Conservation (phyloP, 1,140 invertebrate genomes). For the Mizuhopecten yessoensis region DNA sequence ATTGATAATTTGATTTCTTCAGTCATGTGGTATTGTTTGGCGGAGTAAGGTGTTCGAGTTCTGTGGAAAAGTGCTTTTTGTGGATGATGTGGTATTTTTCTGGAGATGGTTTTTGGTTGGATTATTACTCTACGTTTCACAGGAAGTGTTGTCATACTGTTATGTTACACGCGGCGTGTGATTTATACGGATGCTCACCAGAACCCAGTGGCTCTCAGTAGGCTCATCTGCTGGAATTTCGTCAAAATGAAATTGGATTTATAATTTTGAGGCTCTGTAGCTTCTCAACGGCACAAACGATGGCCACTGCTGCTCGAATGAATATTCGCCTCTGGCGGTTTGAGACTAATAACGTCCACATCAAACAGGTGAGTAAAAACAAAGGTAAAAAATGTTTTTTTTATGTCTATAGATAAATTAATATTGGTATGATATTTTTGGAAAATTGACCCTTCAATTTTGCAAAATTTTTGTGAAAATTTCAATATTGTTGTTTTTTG, state of each 20-base stretch:
- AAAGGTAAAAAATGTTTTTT: constrained; percentile 14
- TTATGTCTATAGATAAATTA: too few relatives aligned
- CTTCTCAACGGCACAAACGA: background rate
- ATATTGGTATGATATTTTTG: background rate
- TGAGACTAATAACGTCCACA: background rate
- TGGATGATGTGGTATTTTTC: constrained; percentile 15
- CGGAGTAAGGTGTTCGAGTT: background rate
- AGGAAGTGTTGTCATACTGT: background rate
- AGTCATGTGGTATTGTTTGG: background rate
- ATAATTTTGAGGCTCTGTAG: background rate
- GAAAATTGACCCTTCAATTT: background rate
- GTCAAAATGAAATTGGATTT: background rate
- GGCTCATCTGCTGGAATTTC: constrained; percentile 4
- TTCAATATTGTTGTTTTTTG: too few relatives aligned
- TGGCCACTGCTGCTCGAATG: background rate
- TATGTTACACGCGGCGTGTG: background rate
- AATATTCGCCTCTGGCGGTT: background rate
- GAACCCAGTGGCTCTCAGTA: background rate
- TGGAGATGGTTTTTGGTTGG: background rate
- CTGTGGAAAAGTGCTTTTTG: background rate
- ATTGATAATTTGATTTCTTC: constrained; percentile 35
- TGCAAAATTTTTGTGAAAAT: too few relatives aligned
- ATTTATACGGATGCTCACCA: background rate
- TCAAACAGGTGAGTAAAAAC: background rate
- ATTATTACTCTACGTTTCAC: background rate